These are phyloP conservation scores for Phymastichus coffea DNA, from an alignment of 1,140 invertebrate genomes.

Conservation along the genomic window DNA sequence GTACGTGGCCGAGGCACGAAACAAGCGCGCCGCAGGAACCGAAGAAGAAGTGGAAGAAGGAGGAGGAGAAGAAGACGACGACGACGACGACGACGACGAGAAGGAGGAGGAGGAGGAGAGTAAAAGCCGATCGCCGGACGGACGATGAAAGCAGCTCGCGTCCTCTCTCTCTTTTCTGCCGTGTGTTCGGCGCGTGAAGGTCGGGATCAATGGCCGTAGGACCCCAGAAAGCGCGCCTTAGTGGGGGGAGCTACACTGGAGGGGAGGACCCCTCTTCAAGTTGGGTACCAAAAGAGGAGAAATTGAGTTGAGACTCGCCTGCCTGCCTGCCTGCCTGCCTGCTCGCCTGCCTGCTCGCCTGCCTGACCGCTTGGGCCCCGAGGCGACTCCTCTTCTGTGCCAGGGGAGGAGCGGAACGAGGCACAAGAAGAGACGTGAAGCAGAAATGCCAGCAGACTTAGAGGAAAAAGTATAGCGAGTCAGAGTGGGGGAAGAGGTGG, in stretches of 20 bases:
- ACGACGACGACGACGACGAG: neutral
- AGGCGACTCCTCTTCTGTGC: neutral
- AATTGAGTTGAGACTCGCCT: constrained; percentile 56
- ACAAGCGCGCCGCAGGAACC: neutral
- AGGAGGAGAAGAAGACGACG: constrained; percentile 15
- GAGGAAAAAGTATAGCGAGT: too few species aligned
- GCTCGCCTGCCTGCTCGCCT: constrained; percentile 28
- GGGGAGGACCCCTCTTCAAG: constrained; percentile 36
- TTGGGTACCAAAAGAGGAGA: constrained; percentile 57
- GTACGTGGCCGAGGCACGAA: neutral
- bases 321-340: too few species aligned
- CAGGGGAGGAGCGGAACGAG: neutral
- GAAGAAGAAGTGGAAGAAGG: neutral
- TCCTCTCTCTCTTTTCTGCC: constrained; percentile 29
- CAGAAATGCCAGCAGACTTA: too few species aligned
- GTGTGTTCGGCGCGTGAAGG: constrained; percentile 57
- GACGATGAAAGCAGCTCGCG: constrained; percentile 15
- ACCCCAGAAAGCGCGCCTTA: constrained; percentile 39
- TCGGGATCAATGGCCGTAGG: constrained; percentile 58
- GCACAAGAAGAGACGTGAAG: neutral
- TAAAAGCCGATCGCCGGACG: constrained; percentile 17
- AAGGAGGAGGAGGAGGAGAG: constrained; percentile 10
- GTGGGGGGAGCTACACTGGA: constrained; percentile 4
- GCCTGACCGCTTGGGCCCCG: neutral
- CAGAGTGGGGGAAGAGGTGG: neutral